A percentile compares a stretch with the other conserved stretches of the same genome.
Conservation (phyloP, 2,888 invertebrate species). For the Caenorhabditis japonica region DNA sequence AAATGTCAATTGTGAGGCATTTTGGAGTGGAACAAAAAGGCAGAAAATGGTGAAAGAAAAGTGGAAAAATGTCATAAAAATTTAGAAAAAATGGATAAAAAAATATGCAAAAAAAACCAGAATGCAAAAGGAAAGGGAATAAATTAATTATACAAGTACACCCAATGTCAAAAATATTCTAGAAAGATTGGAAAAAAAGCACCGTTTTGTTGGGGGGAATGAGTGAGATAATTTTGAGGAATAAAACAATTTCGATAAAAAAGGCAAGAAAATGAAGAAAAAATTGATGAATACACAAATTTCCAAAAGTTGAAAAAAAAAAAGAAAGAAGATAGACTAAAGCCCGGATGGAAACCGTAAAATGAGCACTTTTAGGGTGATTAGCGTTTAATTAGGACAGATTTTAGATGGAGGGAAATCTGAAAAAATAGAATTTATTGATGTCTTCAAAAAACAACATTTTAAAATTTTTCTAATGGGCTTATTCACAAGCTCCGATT, state of each 20-base stretch:
- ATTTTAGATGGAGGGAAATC: too few species aligned
- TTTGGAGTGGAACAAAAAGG: slow-evolving; percentile 9
- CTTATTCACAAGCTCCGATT: too few species aligned
- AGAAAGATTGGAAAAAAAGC: neutral
- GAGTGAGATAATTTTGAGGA: neutral
- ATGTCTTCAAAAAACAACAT: neutral
- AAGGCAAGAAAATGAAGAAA: slow-evolving; percentile 21
- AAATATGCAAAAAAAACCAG: too few species aligned
- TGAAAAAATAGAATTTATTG: neutral
- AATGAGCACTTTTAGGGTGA: slow-evolving; percentile 8
- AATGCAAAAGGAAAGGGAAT: slow-evolving; percentile 24
- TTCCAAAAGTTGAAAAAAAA: too few species aligned
- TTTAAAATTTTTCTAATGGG: too few species aligned
- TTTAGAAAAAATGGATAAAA: too few species aligned
- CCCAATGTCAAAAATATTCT: slow-evolving; percentile 11
- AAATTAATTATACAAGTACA: slow-evolving; percentile 7
- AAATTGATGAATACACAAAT: slow-evolving; percentile 8
- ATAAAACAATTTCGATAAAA: slow-evolving; percentile 6
- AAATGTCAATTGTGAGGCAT: slow-evolving; percentile 27
- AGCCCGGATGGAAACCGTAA: slow-evolving; percentile 43
- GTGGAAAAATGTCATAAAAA: too few species aligned
- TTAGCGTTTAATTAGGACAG: too few species aligned
- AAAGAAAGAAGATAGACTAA: slow-evolving; percentile 27
- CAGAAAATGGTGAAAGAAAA: too few species aligned
- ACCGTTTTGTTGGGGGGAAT: slow-evolving; percentile 1